These are phyloP conservation scores for Vespertilio murinus DNA, from an alignment of 2,797 vertebrate species.

Conservation along the genomic window DNA sequence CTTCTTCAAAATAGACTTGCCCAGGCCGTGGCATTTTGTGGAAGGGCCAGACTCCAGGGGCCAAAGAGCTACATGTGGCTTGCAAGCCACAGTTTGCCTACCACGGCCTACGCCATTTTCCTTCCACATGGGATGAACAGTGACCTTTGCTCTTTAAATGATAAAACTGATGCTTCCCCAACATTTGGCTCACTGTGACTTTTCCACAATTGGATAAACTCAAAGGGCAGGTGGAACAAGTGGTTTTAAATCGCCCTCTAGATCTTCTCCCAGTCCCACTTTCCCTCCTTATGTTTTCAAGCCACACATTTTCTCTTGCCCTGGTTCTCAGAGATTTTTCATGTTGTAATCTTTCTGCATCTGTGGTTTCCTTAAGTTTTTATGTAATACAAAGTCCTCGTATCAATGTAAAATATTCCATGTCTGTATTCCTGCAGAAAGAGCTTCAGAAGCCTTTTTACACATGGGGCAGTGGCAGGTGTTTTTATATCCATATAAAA, in stretches of 20 bases:
- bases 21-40: no score
- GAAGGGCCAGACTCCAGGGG: no score
- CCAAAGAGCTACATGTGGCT: no score
- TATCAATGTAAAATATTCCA: not conserved
- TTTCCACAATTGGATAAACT: not conserved
- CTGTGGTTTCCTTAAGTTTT: not conserved
- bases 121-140: not conserved
- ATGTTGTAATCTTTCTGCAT: not conserved
- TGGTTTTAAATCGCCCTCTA: not conserved
- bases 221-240: not conserved
- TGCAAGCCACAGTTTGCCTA: no score
- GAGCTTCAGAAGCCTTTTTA: not conserved
- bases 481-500: slow-evolving; percentile 34
- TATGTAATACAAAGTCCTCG: not conserved
- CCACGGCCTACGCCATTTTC: not conserved
- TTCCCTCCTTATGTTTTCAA: not conserved
- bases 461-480: not conserved
- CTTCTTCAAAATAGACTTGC: no score
- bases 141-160: not conserved
- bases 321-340: not conserved
- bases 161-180: not conserved
- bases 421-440: slow-evolving; percentile 18
- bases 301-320: not conserved
- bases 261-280: not conserved
- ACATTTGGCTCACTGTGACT: not conserved